Conservation (phyloP, 2,797 vertebrate genomes). For the Champsocephalus gunnari region DNA sequence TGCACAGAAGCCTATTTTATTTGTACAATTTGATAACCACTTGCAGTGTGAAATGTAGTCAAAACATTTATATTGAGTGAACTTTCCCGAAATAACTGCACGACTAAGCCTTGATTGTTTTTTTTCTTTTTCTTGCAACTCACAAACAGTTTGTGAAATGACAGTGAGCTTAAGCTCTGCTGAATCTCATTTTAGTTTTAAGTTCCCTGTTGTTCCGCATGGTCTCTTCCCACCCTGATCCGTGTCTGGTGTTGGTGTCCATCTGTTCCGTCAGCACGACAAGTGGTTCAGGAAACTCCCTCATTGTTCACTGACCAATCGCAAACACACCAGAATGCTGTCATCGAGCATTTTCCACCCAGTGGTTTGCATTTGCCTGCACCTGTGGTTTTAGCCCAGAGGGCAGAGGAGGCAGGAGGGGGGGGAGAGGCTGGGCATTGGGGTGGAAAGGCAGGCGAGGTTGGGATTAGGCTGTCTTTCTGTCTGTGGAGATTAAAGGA, state of each 20-base stretch:
- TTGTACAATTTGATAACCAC: constrained; percentile 10
- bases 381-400: constrained; percentile 78
- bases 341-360: constrained; percentile 81
- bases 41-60: constrained; percentile 30
- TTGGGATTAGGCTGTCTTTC: constrained; percentile 73
- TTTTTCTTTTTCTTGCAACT: constrained; percentile 13
- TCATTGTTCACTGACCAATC: constrained; percentile 84
- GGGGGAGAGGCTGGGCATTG: constrained; percentile 55
- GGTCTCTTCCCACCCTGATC: constrained; percentile 72
- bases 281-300: constrained; percentile 81
- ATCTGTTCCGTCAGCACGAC: constrained; percentile 83
- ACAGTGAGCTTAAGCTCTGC: constrained; percentile 66
- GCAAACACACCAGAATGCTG: constrained; percentile 79
- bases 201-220: constrained; percentile 64
- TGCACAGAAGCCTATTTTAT: constrained; percentile 11
- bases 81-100: constrained; percentile 11
- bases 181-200: constrained; percentile 73
- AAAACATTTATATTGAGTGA: constrained; percentile 3
- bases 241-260: constrained; percentile 73
- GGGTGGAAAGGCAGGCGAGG: constrained; percentile 72
- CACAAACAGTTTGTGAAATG: constrained; percentile 53
- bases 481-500: constrained; percentile 75
- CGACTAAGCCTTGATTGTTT: constrained; percentile 26
- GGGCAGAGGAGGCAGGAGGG: constrained; percentile 60
- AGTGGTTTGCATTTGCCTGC: constrained; percentile 79